A percentile compares a stretch with the other conserved stretches of the same genome.
Conservation (phyloP, 1,140 invertebrate species). For the Eriocheir sinensis region DNA sequence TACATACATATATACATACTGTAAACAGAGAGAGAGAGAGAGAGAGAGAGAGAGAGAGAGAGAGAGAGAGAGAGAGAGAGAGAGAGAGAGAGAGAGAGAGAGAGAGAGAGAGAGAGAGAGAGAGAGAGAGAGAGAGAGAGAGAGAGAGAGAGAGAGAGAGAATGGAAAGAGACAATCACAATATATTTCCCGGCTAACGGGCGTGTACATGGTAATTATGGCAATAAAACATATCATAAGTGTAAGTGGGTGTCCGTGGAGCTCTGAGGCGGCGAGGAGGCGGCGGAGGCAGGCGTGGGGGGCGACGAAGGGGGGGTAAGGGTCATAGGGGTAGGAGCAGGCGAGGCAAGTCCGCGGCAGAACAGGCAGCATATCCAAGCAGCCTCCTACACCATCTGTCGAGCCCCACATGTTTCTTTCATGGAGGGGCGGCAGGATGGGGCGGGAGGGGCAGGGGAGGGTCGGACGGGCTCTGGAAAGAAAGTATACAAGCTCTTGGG, state of each 20-base stretch:
- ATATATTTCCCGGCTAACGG: too few relatives aligned
- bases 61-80: too few relatives aligned
- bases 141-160: too few relatives aligned
- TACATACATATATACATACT: too few relatives aligned
- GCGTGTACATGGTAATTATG: background rate
- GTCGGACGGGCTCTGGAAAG: background rate
- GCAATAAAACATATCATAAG: background rate
- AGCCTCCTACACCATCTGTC: background rate
- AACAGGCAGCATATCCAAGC: background rate
- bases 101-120: too few relatives aligned
- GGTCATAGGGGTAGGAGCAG: background rate
- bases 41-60: too few relatives aligned
- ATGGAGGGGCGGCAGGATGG: background rate
- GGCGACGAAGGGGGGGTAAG: too few relatives aligned
- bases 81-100: too few relatives aligned
- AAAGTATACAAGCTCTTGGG: background rate
- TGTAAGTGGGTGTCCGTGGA: background rate
- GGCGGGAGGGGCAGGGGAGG: background rate
- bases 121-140: too few relatives aligned
- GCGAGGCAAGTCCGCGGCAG: background rate
- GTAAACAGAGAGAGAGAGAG: too few relatives aligned
- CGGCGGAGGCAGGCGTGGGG: background rate
- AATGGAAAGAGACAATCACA: too few relatives aligned
- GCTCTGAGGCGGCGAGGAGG: background rate
- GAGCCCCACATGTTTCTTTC: background rate